Evolutionary conservation across 2,797 vertebrate species (phyloP).

Genomic region (Philypnodon macrostomus): DNA sequence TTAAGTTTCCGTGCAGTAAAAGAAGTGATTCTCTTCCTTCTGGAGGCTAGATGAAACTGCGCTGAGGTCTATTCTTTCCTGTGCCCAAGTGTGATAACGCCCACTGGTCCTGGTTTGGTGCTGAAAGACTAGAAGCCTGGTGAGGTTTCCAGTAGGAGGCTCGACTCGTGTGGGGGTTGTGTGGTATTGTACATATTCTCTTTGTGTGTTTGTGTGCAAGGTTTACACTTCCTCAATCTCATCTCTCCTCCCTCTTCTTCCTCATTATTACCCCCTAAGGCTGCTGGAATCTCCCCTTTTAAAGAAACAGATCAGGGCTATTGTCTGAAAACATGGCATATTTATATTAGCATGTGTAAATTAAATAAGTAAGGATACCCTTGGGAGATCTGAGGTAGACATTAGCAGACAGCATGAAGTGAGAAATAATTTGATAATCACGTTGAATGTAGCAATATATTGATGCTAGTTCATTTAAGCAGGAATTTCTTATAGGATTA

Average conservation of each 20-base stretch:
- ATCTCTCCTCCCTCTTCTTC: constrained; percentile 32
- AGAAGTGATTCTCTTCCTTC: constrained; percentile 29
- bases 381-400: constrained; percentile 9
- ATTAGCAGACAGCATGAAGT: no score
- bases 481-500: no score
- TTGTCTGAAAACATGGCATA: constrained; percentile 30
- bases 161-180: constrained; percentile 61
- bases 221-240: constrained; percentile 43
- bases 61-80: constrained; percentile 49
- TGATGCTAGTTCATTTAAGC: no score
- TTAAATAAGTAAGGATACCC: constrained; percentile 17
- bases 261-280: constrained; percentile 52
- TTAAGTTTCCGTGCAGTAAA: constrained; percentile 27
- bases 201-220: constrained; percentile 46
- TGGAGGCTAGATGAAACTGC: constrained; percentile 35
- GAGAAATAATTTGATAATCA: no score
- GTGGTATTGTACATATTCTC: constrained; percentile 61
- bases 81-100: constrained; percentile 59
- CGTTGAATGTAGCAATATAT: no score
- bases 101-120: constrained; percentile 69
- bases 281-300: constrained; percentile 43
- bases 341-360: constrained; percentile 26
- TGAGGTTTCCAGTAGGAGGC: constrained; percentile 69
- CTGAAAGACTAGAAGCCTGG: constrained; percentile 67
- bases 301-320: constrained; percentile 31